Evolutionary conservation across 2,797 vertebrate species (phyloP), one percentile per base, ranked within the genome.

Genomic region (Orestias chungarensis): DNA sequence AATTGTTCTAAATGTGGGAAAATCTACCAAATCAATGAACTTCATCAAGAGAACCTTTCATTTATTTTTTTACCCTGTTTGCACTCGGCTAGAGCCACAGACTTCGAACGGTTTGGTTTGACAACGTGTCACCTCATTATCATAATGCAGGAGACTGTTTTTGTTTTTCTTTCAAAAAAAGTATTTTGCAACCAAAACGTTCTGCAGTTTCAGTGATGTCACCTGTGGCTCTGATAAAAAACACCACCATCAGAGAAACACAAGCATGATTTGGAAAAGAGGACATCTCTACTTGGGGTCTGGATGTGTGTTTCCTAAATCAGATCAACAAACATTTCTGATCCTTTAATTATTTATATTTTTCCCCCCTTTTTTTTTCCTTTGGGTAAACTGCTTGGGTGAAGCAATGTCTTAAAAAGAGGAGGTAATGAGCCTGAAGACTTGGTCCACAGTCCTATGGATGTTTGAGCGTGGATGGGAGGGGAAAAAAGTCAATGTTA

Each of bases 1-100:
- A 55, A 75, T 54, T 71, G 35, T 80, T 88, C 86, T 91, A 90
- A 92, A 85, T 90, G 91, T 92, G 91, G 90, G 87, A 91, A 91
- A 91, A 87, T 81, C 85, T 87, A 90, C 86, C 65, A 74, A 42
- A 79, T 79, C 71, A 89, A 67, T 81, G 81, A 88, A 91, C 87
- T 68, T 82, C 82, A 90, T 80, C 77, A 85, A 84, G 86, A 85
- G 89, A 90, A 73, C 84, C 82, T 72, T 81, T 72, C 18, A 35
- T 66, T 66, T 78, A 14, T 86, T 86, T 86, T 86, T 86, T 80
- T 90, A 92, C 89, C 89, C 90, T 92, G 92, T 93, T 82, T 82
- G 84, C 81, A 88, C 82, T 87, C 78, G 79, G 74, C 78, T 84
- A 82, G 87, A 86, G 79, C 81, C 70, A 77, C 42, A 61, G 54